phyloP scores from a whole-genome alignment of 2,113 vertebrate species.

The Parus major region DNA sequence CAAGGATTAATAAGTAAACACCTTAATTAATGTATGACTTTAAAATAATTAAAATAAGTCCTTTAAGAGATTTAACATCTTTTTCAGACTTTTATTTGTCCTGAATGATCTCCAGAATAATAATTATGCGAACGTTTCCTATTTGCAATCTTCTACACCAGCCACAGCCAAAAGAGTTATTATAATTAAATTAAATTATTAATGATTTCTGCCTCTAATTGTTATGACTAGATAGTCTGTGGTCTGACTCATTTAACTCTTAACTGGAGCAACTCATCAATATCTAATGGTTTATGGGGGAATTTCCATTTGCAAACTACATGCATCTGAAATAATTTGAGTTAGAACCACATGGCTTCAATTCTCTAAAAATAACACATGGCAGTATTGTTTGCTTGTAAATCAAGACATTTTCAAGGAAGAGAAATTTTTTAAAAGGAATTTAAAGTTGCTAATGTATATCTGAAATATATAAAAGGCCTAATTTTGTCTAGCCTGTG shows the following conservation, averaged over 20 bases:
- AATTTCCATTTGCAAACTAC: neutral
- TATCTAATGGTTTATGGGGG: neutral
- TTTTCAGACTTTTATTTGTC: slow-evolving; percentile 47
- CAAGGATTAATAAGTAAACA: slow-evolving; percentile 55
- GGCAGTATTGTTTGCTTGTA: neutral
- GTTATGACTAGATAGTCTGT: neutral
- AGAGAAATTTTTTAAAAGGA: neutral
- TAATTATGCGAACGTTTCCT: neutral
- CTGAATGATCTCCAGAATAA: slow-evolving; percentile 51
- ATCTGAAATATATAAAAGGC: neutral
- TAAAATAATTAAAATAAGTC: slow-evolving; percentile 49
- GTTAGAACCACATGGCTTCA: neutral
- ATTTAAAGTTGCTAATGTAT: neutral
- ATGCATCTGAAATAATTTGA: neutral
- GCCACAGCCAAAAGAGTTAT: slow-evolving; percentile 3
- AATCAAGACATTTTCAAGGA: neutral
- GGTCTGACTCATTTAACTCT: slow-evolving; percentile 29
- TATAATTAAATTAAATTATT: slow-evolving; percentile 64
- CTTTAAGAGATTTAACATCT: slow-evolving; percentile 47
- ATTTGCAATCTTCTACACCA: slow-evolving; percentile 11
- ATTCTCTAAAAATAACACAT: neutral
- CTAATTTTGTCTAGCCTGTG: neutral
- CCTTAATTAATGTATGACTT: slow-evolving; percentile 59
- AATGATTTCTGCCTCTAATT: slow-evolving; percentile 47
- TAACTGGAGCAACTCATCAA: neutral